Base-by-base conservation (phyloP, 2,888 invertebrate genomes). In the Amphiduros pacificus region DNA sequence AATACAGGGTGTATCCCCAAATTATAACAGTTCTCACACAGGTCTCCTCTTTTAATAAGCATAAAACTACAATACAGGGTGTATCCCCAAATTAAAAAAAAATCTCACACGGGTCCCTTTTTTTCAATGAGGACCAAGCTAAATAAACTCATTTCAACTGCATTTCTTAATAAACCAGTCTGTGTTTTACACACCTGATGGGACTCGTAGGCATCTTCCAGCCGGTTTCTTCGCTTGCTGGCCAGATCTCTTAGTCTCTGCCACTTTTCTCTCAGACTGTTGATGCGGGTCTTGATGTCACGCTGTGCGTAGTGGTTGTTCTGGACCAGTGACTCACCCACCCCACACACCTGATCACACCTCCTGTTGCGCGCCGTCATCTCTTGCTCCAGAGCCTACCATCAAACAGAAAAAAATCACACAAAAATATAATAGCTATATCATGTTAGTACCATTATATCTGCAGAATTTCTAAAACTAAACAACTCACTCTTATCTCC, bases 121-220 rank as follows among this genome's bases (percentile, higher is more conserved):
- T n/a, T n/a, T n/a, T n/a, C n/a, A n/a, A n/a, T n/a, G n/a, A n/a
- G n/a, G n/a, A n/a, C n/a, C n/a, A n/a, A n/a, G n/a, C n/a, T n/a
- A n/a, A n/a, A n/a, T n/a, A n/a, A n/a, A n/a, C n/a, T n/a, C n/a
- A n/a, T n/a, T n/a, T n/a, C n/a, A n/a, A n/a, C n/a, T n/a, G n/a
- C n/a, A n/a, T n/a, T n/a, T n/a, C n/a, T n/a, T n/a, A n/a, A n/a
- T n/a, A n/a, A n/a, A n/a, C n/a, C n/a, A n/a, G n/a, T n/a, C n/a
- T n/a, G n/a, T n/a, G n/a, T n/a, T n/a, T n/a, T n/a, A 1, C 55
- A 63, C 74, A 89, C 88, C 86, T 95, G 95, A 75, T 94, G 94
- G 0, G 96, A 94, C 77, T 96, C 95, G 2, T 90, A 89, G 0
- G 93, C 93, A 79, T 94, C 93, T 74, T 91, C 90, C 26, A 94